Evolutionary conservation across 2,888 invertebrate species (phyloP), one percentile per base, ranked within the genome.

Genomic region (Pycnomerus fuliginosus): DNA sequence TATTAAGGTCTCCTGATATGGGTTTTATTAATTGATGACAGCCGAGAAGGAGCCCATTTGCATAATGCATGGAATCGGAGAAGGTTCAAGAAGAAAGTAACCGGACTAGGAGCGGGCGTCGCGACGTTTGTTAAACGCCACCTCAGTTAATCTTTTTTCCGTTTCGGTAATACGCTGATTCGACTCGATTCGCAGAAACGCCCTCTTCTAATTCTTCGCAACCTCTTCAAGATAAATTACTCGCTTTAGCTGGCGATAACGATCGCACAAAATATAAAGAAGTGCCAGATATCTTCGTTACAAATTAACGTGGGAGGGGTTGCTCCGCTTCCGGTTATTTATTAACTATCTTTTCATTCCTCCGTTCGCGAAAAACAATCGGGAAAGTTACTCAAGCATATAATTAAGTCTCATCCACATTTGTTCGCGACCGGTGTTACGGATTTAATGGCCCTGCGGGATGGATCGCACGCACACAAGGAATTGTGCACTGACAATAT

Each of bases 11-110:
- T 68, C 70, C 67, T 73, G 73, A 74, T 73, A 74, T 68, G 69
- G 70, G 67, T 65, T 65, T 73, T 73, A 73, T 73, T 74, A 74
- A 74, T 74, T 74, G 73, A 74, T 73, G 73, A 69, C 69, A 71
- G 66, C 60, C 60, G 55, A 65, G 61, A 61, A 65, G 61, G 60
- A 61, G 62, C 54, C 58, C 63, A 67, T 65, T 60, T 72, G 65
- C 69, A 72, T 71, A 69, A 71, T 70, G 61, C 64, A 71, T 66
- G 56, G 53, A n/a, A n/a, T n/a, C n/a, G n/a, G n/a, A n/a, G n/a
- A n/a, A n/a, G n/a, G n/a, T 28, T 28, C 4, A 12, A 4, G 28
- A 28, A 28, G n/a, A n/a, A 28, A 5, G 27, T 11, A 11, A 10
- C 7, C 4, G 8, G 7, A 12, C 29, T n/a, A n/a, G n/a, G 29